Base-by-base conservation (phyloP, 92 coral and sea anemone species). In the Porites evermanni region DNA sequence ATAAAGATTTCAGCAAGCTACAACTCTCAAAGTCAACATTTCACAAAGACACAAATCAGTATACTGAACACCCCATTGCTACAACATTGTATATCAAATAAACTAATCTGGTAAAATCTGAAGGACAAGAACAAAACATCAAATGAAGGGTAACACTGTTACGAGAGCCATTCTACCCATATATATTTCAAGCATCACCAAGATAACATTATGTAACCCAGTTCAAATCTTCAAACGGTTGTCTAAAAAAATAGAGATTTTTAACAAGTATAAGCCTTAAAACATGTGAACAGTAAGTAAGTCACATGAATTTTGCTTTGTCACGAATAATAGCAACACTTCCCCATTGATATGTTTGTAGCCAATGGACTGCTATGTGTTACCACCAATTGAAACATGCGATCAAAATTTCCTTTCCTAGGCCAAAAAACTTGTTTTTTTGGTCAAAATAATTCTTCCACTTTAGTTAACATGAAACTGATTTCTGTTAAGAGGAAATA, bases 321-420 rank as follows among this genome's bases (percentile, higher is more conserved):
- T 14, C 68, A 53, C 6, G n/a, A 74, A 38, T 38, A 17, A 64
- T 47, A 51, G 47, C 73, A 65, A 52, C 67, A 53, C 53, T 66
- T 80, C 53, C 67, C 67, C 53, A 52, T 11, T n/a, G 75, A 26
- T 80, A 67, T 80, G 85, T 80, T 67, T 80, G 69, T 59, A 17
- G 72, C 16, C 51, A 67, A 24, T 13, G 26, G 71, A 78, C n/a
- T 70, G 52, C 47, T 4, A 12, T 52, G 71, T 74, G 71, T 21
- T 3, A 83, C 72, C 64, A 23, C 63, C 9, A 61, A 54, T 50
- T 52, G 70, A 79, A 65, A 79, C 72, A 59, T 77, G 24, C 23
- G 14, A 23, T 16, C 51, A 24, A 59, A 65, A 23, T 60, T 17
- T 18, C 29, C 0, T 58, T 60, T 61, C 53, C 7, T 8, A 19